Base-by-base conservation (phyloP, 2,113 vertebrate genomes). In the Odontesthes bonariensis region DNA sequence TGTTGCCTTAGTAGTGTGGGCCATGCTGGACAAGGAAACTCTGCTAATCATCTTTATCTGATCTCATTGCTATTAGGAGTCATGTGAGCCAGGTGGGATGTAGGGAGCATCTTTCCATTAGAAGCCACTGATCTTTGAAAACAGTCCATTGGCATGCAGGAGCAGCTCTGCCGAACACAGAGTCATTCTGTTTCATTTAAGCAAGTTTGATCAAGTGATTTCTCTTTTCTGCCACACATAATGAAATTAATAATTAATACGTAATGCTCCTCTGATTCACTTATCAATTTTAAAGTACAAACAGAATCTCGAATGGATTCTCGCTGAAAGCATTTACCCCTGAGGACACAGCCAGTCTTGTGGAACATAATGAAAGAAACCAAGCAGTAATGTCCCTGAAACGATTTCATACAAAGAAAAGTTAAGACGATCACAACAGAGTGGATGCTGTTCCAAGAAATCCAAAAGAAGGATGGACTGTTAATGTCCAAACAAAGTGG, bases 211-310 rank as follows among this genome's bases (percentile, higher is more conserved):
- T 88, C 85, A 77, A 52, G 55, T 52, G 51, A 77, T 74, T 74
- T 55, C 78, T 85, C 82, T 75, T 81, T 80, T 58, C 20, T 47
- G 68, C 61, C 64, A 84, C 80, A 86, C 86, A 86, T 84, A 84
- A 84, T 83, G 81, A 88, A 89, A 92, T 94, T 81, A 92, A 93
- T 93, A 85, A 87, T 89, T 81, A 89, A 94, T 91, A 86, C 86
- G 79, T 67, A 75, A 84, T 90, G 90, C 89, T 89, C 63, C 40
- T 92, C 80, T 85, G 90, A 92, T 92, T 88, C 87, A 88, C 88
- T 89, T 88, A 90, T 92, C 85, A 91, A 90, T 91, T 88, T 91
- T 86, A 92, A 89, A 89, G 75, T 68, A 79, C 86, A 89, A 91
- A 92, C 90, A 89, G 86, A 85, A 82, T 81, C 73, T 66, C 38